These are phyloP conservation scores for Empis stercorea DNA, from an alignment of 2,888 invertebrate species.

Conservation along the genomic window DNA sequence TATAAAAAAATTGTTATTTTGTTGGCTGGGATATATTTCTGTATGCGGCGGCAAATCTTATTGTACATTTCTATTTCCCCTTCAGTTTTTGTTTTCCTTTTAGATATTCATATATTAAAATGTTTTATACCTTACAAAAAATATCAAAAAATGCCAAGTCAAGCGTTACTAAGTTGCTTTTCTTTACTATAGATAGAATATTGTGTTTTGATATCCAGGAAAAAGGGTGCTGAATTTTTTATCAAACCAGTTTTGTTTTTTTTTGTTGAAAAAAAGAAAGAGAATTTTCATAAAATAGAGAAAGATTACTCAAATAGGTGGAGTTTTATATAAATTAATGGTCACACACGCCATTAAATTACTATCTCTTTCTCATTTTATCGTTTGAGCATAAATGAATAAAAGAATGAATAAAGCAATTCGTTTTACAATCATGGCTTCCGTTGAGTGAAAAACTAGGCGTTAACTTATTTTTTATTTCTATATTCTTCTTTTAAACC, in stretches of 20 bases:
- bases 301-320: too few species aligned
- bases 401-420: slow-evolving; percentile 18
- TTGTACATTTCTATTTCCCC: neutral
- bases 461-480: too few species aligned
- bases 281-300: too few species aligned
- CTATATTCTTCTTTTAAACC: too few species aligned
- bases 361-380: neutral
- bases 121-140: neutral
- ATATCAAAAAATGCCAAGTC: slow-evolving; percentile 1
- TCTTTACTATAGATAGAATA: neutral
- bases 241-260: too few species aligned
- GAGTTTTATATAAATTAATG: neutral
- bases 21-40: slow-evolving; percentile 1
- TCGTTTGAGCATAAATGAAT: neutral
- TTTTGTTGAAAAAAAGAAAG: too few species aligned
- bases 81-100: neutral
- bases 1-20: slow-evolving; percentile 25
- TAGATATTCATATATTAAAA: neutral
- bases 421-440: slow-evolving; percentile 35
- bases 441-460: slow-evolving; percentile 20
- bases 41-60: neutral
- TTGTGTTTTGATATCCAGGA: too few species aligned
- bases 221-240: too few species aligned
- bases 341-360: neutral
- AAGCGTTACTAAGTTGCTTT: slow-evolving; percentile 15